Conservation (phyloP, 35 echinoderm and acorn worm species). For the Stichopus chloronotus region DNA sequence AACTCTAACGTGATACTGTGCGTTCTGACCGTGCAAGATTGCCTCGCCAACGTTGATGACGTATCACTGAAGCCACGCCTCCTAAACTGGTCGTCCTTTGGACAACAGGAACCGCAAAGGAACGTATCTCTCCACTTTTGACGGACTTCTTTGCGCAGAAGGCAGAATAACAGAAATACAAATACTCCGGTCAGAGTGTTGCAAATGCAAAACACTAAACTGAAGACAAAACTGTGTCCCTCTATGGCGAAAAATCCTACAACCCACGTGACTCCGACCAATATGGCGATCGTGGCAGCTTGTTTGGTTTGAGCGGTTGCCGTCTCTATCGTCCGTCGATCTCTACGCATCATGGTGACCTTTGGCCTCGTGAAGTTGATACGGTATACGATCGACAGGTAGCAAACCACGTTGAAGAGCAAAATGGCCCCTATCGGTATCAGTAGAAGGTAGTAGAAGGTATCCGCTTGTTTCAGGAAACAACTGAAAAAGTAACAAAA, state of each 20-base stretch:
- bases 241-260: constrained; percentile 79
- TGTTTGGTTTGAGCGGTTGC: constrained; percentile 39
- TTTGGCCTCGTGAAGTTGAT: constrained; percentile 57
- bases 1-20: constrained; percentile 23
- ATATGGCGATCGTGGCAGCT: constrained; percentile 66
- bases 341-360: constrained; percentile 41
- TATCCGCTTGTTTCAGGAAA: neutral
- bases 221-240: constrained; percentile 46
- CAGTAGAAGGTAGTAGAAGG: constrained; percentile 20
- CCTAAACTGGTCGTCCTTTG: neutral
- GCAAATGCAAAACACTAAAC: constrained; percentile 69
- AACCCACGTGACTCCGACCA: constrained; percentile 81
- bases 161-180: constrained; percentile 83
- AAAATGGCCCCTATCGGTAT: constrained; percentile 48
- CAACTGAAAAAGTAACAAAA: constrained; percentile 35
- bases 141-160: constrained; percentile 74
- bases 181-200: constrained; percentile 78
- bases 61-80: constrained; percentile 12
- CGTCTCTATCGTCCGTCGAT: neutral
- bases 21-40: neutral
- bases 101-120: neutral
- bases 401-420: constrained; percentile 36
- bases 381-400: constrained; percentile 14
- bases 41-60: neutral
- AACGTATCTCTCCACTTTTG: constrained; percentile 44